Percentiles rank a stretch among this genome's conserved stretches.
Conservation (phyloP, 2,888 invertebrate species). For the Phortica okadai region DNA sequence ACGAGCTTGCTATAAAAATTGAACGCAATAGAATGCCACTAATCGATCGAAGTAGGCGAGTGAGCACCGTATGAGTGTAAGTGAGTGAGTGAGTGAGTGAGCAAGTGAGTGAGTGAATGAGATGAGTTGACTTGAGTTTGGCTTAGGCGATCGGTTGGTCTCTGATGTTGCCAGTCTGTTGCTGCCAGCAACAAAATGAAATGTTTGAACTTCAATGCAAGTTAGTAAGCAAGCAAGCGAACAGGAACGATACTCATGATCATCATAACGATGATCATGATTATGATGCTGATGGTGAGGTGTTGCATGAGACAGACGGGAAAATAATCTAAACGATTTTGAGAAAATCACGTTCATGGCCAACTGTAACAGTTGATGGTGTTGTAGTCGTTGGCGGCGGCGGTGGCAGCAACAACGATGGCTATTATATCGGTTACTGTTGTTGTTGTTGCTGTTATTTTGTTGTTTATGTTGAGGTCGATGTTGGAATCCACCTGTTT, state of each 20-base stretch:
- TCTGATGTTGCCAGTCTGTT: neutral
- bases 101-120: slow-evolving; percentile 23
- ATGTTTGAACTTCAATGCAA: slow-evolving; percentile 71
- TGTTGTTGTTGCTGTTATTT: slow-evolving; percentile 27
- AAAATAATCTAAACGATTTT: slow-evolving; percentile 66
- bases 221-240: slow-evolving; percentile 51
- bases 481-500: slow-evolving; percentile 43
- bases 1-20: slow-evolving; percentile 61
- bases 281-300: slow-evolving; percentile 44
- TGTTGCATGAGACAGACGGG: slow-evolving; percentile 37
- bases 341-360: slow-evolving; percentile 65
- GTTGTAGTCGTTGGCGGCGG: neutral
- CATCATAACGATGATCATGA: slow-evolving; percentile 53
- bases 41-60: slow-evolving; percentile 54
- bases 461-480: neutral
- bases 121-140: slow-evolving; percentile 13
- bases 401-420: too few species aligned
- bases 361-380: slow-evolving; percentile 37
- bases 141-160: neutral
- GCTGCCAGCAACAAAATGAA: slow-evolving; percentile 66
- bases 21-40: slow-evolving; percentile 71
- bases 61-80: neutral
- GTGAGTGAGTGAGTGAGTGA: neutral
- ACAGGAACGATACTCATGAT: neutral
- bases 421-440: neutral